Conservation (phyloP, 1,140 invertebrate genomes). For the Psilanteris sp. region DNA sequence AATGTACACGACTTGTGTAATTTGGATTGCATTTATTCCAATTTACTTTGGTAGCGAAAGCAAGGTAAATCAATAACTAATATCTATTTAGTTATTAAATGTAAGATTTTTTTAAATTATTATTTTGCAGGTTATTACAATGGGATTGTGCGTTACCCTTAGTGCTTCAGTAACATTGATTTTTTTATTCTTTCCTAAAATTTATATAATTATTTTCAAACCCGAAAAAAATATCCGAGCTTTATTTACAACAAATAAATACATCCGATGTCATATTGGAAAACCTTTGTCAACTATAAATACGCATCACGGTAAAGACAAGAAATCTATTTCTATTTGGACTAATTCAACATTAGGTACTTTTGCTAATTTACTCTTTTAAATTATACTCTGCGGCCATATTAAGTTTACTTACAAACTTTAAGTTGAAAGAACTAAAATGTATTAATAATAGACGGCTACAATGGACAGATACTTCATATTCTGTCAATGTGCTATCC, state of each 20-base stretch:
- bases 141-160: slow-evolving; percentile 86
- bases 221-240: slow-evolving; percentile 90
- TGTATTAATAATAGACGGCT: no score
- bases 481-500: no score
- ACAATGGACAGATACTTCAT: no score
- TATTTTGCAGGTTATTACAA: slow-evolving; percentile 81
- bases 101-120: slow-evolving; percentile 1
- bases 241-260: slow-evolving; percentile 88
- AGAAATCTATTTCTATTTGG: no score
- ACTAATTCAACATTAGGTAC: no score
- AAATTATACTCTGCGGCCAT: no score
- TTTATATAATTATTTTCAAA: slow-evolving; percentile 88
- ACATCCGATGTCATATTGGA: slow-evolving; percentile 90
- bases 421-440: no score
- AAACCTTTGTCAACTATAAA: slow-evolving; percentile 5
- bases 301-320: no score
- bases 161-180: slow-evolving; percentile 88
- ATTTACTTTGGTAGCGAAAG: slow-evolving; percentile 90
- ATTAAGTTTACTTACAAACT: no score
- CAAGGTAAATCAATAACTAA: slow-evolving; percentile 77
- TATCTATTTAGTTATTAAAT: no score
- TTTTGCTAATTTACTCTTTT: no score
- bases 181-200: slow-evolving; percentile 89
- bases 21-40: slow-evolving; percentile 93
- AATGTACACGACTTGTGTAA: slow-evolving; percentile 93